A percentile compares a stretch with the other conserved stretches of the same genome.
Evolutionary conservation across 2,797 vertebrate species (phyloP).

Genomic region (Furcifer pardalis): DNA sequence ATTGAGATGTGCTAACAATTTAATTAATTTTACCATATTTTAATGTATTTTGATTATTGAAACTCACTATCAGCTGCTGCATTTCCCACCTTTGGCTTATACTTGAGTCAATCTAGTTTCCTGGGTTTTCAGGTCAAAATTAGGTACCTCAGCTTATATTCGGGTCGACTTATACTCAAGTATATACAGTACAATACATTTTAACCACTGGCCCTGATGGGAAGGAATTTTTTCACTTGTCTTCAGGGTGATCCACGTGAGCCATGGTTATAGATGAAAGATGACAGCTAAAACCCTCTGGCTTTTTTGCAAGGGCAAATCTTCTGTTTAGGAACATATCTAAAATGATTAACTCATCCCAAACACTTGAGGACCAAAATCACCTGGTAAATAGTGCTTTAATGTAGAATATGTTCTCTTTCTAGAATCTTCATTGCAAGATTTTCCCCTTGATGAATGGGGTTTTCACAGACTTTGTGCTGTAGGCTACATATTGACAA

Average conservation of each 20-base stretch:
- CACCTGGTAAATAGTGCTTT: not conserved
- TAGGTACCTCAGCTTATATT: too few species aligned
- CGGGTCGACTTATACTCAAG: too few species aligned
- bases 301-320: not conserved
- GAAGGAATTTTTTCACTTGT: not conserved
- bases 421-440: not conserved
- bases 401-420: not conserved
- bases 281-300: not conserved
- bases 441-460: constrained; percentile 49
- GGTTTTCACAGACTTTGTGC: constrained; percentile 31
- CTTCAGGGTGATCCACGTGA: not conserved
- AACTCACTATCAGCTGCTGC: too few species aligned
- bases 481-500: constrained; percentile 56
- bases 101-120: too few species aligned
- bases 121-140: too few species aligned
- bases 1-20: too few species aligned
- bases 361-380: not conserved
- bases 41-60: too few species aligned
- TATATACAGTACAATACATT: too few species aligned
- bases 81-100: too few species aligned
- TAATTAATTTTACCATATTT: too few species aligned
- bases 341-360: not conserved
- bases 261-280: not conserved
- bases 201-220: not conserved
- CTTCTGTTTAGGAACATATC: not conserved